Evolutionary conservation across 2,888 invertebrate species (phyloP).

Genomic region (Dicycla oo): DNA sequence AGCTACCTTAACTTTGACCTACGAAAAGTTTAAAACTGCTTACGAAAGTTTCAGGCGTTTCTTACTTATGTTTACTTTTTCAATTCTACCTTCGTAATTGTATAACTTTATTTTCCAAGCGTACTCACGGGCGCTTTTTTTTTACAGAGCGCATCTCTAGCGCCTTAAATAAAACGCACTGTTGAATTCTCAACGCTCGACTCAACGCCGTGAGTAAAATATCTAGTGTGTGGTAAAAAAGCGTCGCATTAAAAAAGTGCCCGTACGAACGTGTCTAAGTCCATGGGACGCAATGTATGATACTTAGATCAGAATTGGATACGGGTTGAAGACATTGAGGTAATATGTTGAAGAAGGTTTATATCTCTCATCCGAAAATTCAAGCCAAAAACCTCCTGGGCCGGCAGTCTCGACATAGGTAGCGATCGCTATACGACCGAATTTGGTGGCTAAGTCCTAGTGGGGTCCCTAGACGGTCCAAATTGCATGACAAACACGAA

Average conservation of each 20-base stretch:
- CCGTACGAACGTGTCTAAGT: neutral
- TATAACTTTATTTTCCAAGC: neutral
- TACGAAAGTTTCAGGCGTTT: neutral
- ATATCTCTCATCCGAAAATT: neutral
- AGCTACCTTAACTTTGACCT: conserved; percentile 21
- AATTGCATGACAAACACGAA: too few species aligned
- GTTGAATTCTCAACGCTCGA: neutral
- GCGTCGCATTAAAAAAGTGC: neutral
- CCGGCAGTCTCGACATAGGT: too few species aligned
- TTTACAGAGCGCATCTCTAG: neutral
- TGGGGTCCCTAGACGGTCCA: too few species aligned
- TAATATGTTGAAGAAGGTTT: neutral
- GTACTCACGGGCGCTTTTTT: neutral
- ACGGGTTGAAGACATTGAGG: too few species aligned
- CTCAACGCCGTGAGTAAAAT: neutral
- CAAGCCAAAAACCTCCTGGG: neutral
- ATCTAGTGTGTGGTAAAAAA: neutral
- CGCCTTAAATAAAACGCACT: neutral
- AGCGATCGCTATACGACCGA: too few species aligned
- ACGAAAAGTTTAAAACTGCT: conserved; percentile 11
- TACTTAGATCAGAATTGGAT: neutral
- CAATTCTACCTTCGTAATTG: neutral
- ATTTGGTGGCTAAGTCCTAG: too few species aligned
- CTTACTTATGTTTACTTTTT: conserved; percentile 1
- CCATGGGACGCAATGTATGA: neutral